phyloP scores from a whole-genome alignment of 2,113 vertebrate species.

The Chaetops frenatus region DNA sequence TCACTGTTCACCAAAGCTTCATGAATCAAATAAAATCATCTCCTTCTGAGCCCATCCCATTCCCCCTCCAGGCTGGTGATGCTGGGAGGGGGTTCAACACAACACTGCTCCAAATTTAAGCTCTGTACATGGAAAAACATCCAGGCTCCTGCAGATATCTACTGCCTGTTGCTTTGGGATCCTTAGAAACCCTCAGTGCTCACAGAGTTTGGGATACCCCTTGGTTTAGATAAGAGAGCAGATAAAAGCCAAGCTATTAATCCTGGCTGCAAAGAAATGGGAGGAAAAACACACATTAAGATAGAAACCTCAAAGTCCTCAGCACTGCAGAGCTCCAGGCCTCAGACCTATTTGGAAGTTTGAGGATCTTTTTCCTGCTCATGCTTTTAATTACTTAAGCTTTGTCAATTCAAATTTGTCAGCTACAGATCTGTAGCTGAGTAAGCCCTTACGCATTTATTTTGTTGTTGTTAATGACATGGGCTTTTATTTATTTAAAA shows the following conservation, averaged over 20 bases:
- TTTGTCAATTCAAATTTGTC: slow-evolving; percentile 9
- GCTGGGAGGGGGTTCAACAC: neutral
- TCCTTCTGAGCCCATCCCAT: neutral
- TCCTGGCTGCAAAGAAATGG: neutral
- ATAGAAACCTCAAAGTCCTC: neutral
- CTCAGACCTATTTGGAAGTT: neutral
- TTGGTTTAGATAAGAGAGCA: neutral
- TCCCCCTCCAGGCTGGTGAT: neutral
- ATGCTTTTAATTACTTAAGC: neutral
- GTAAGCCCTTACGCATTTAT: neutral
- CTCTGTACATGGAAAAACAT: neutral
- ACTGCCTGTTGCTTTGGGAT: neutral
- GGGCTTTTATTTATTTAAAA: slow-evolving; percentile 39
- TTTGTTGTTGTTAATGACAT: neutral
- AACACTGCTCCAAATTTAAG: neutral
- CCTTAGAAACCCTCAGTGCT: neutral
- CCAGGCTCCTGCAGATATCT: neutral
- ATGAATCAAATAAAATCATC: neutral
- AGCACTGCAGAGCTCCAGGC: neutral
- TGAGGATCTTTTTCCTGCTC: neutral
- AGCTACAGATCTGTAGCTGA: neutral
- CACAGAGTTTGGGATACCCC: neutral
- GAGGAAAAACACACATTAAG: neutral
- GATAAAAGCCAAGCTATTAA: neutral
- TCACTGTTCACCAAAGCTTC: neutral